Evolutionary conservation across 1,140 invertebrate species (phyloP), one percentile per base, ranked within the genome.

Genomic region (Diorhabda elongata): DNA sequence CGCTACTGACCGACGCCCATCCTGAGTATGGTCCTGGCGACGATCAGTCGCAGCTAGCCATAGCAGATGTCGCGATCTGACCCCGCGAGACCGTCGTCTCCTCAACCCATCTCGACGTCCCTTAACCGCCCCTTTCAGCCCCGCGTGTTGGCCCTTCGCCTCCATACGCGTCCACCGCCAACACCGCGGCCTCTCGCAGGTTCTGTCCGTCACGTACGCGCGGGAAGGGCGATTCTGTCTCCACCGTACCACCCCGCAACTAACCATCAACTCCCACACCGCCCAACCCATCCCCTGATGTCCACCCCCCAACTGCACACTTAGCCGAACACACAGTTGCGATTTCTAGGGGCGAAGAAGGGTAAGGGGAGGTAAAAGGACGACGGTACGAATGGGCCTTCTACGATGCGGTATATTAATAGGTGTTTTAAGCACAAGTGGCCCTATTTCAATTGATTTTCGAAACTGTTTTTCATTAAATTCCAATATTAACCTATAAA

Each of bases 391-490:
- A 52, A 52, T 52, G 47, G 47, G 47, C n/a, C 47, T 52, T 52
- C 47, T 8, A 52, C 47, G 47, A 52, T 52, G 47, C 47, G 47
- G 47, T 52, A 52, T 52, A 52, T 52, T 52, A 52, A 52, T 52
- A 52, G 47, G 47, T 52, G 47, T 52, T 52, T 52, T 52, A n/a
- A n/a, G n/a, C 47, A 52, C 47, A 52, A 52, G 47, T 52, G 47
- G 47, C 26, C 26, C 26, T 52, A 52, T 52, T 52, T 52, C n/a
- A 52, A 52, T 52, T 52, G 47, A 52, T 52, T 52, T 52, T n/a
- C 47, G 3, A 52, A 52, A 52, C 6, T 52, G 26, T 26, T 26
- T 26, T 26, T 26, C 26, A 26, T 26, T 26, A 26, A 26, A 26
- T 26, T 26, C 26, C 26, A 26, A 26, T 26, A 26, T 26, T 26